Percentiles rank a stretch among this genome's conserved stretches.
Evolutionary conservation across 2,888 invertebrate genomes (phyloP).

Genomic region (Caenorhabditis sp.): DNA sequence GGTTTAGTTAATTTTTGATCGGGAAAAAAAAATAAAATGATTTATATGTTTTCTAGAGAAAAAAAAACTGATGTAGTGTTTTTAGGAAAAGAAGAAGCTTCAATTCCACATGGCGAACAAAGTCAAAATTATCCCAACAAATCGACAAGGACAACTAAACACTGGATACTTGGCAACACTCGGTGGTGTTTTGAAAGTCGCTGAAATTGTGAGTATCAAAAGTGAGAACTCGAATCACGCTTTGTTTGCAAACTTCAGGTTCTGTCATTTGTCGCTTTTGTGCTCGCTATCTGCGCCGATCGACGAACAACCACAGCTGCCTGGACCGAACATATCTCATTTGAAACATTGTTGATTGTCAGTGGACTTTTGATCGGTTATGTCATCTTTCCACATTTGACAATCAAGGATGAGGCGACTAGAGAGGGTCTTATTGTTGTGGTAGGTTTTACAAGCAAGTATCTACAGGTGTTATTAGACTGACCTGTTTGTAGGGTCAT

Average conservation of each 20-base stretch:
- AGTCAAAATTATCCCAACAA: conserved; percentile 66
- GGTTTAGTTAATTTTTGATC: not conserved
- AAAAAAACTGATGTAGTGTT: not conserved
- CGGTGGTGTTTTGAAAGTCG: conserved; percentile 66
- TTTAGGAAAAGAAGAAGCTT: conserved; percentile 57
- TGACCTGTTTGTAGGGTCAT: too few relatives aligned
- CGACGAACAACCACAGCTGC: conserved; percentile 66
- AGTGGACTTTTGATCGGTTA: conserved; percentile 63
- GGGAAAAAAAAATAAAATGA: too few relatives aligned
- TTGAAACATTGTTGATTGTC: conserved; percentile 62
- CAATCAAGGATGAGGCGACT: conserved; percentile 64
- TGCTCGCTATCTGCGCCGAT: conserved; percentile 68
- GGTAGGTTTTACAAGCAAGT: conserved; percentile 31
- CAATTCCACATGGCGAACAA: conserved; percentile 63
- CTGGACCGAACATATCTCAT: conserved; percentile 70
- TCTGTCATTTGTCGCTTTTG: conserved; percentile 72
- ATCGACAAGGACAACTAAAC: conserved; percentile 67
- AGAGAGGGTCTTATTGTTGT: conserved; percentile 68
- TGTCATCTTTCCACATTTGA: conserved; percentile 69
- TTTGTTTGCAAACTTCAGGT: conserved; percentile 75
- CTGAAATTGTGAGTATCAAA: conserved; percentile 71
- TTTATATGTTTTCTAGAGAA: too few relatives aligned
- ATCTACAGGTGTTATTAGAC: too few relatives aligned
- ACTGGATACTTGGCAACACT: conserved; percentile 67
- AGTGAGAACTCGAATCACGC: not conserved